Conservation (phyloP, 2,113 vertebrate genomes). For the Myodes glareolus region DNA sequence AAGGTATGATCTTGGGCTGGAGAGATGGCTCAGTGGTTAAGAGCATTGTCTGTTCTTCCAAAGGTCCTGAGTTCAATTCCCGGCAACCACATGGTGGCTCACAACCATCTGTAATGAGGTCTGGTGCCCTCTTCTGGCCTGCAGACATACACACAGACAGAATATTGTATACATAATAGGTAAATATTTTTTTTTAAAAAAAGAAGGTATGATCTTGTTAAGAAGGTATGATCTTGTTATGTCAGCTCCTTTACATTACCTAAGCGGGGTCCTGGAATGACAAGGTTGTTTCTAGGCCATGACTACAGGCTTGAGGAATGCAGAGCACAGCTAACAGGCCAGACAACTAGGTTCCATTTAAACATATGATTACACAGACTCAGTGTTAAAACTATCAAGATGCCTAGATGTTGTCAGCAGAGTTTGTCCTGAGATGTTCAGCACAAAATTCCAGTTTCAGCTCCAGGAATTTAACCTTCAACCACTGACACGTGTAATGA, state of each 20-base stretch:
- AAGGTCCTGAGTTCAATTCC: too few species aligned
- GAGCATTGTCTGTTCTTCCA: too few species aligned
- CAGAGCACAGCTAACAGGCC: background rate
- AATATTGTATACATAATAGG: too few species aligned
- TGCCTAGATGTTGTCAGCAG: background rate
- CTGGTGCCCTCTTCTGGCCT: too few species aligned
- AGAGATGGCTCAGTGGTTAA: too few species aligned
- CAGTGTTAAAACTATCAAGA: background rate
- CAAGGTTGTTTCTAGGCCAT: background rate
- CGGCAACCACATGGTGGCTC: too few species aligned
- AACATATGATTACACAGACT: conserved; percentile 35
- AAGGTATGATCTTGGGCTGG: background rate
- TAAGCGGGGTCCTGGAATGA: background rate
- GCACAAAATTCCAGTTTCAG: conserved; percentile 31
- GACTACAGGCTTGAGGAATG: background rate
- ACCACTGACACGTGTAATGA: background rate
- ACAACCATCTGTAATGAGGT: too few species aligned
- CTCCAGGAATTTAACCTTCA: conserved; percentile 40
- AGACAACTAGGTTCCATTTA: background rate
- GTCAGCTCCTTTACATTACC: background rate
- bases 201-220: background rate
- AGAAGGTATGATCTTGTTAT: background rate
- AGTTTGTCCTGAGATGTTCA: conserved; percentile 3
- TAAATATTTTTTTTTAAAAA: too few species aligned
- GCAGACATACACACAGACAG: too few species aligned